Conservation (phyloP, 2,113 vertebrate genomes). For the Platysteira castanea region DNA sequence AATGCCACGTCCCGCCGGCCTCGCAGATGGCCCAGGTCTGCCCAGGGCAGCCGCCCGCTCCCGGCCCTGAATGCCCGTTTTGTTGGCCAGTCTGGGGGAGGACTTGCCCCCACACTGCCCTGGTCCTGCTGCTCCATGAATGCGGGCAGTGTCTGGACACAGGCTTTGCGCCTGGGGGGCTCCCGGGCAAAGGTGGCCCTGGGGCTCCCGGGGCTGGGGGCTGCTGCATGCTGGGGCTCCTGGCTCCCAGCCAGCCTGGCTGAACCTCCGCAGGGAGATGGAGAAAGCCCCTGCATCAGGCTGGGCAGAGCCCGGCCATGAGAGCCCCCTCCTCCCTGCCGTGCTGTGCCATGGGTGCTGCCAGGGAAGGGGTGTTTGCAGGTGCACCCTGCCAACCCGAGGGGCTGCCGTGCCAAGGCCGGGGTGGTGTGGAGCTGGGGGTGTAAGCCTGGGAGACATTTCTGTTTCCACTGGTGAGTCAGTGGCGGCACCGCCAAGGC, state of each 20-base stretch:
- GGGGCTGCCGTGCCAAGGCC: accelerated
- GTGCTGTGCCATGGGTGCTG: accelerated
- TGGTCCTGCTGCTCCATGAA: neutral
- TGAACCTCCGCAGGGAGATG: accelerated
- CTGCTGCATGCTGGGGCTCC: neutral
- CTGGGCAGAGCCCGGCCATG: accelerated
- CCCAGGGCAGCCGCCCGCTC: neutral
- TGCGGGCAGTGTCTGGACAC: neutral
- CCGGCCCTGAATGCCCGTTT: neutral
- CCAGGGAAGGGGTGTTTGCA: neutral
- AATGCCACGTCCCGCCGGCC: accelerated
- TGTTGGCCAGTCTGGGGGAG: neutral
- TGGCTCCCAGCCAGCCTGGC: neutral
- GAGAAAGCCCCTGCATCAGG: accelerated
- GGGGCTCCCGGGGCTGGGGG: neutral
- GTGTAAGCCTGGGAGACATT: neutral
- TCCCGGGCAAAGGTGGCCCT: neutral
- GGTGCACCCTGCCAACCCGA: accelerated
- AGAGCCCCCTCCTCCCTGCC: neutral
- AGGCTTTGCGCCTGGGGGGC: neutral
- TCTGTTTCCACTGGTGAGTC: slow-evolving; percentile 17
- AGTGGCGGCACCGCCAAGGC: neutral
- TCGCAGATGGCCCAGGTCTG: neutral
- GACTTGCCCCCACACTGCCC: neutral
- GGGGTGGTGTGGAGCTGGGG: neutral